These are phyloP conservation scores for Cherax quadricarinatus DNA, from an alignment of 1,140 invertebrate genomes.

Conservation along the genomic window DNA sequence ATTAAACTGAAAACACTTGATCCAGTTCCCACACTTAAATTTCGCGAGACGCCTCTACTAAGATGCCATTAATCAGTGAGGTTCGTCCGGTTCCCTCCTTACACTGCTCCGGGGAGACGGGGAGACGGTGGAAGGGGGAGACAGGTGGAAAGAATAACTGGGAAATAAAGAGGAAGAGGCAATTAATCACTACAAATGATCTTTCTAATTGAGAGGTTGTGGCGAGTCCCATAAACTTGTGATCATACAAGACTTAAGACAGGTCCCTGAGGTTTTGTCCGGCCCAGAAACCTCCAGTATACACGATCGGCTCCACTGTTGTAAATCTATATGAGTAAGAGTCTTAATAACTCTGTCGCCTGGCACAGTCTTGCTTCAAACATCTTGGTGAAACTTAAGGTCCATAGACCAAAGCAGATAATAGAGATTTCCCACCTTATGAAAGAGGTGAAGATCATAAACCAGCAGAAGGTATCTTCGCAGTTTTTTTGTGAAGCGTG, in stretches of 20 bases:
- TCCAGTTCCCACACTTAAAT: constrained; percentile 62
- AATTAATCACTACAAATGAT: constrained; percentile 68
- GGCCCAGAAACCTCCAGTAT: constrained; percentile 15
- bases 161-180: constrained; percentile 44
- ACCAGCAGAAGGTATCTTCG: constrained; percentile 46
- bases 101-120: background rate
- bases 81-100: constrained; percentile 27
- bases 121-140: background rate
- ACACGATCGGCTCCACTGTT: constrained; percentile 44
- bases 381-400: constrained; percentile 6
- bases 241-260: constrained; percentile 34
- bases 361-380: constrained; percentile 32
- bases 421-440: constrained; percentile 40
- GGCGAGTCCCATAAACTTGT: constrained; percentile 51
- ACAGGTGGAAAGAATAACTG: constrained; percentile 13
- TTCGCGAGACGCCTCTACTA: constrained; percentile 20
- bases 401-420: constrained; percentile 11
- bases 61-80: constrained; percentile 48
- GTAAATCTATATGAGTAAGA: constrained; percentile 52
- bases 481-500: constrained; percentile 46
- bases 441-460: constrained; percentile 31
- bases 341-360: constrained; percentile 51
- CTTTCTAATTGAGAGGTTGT: constrained; percentile 67
- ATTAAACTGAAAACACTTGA: constrained; percentile 60
- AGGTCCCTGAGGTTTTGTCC: constrained; percentile 24